Evolutionary conservation across 1,140 invertebrate species (phyloP).

Genomic region (Drosophila nigrodunni): DNA sequence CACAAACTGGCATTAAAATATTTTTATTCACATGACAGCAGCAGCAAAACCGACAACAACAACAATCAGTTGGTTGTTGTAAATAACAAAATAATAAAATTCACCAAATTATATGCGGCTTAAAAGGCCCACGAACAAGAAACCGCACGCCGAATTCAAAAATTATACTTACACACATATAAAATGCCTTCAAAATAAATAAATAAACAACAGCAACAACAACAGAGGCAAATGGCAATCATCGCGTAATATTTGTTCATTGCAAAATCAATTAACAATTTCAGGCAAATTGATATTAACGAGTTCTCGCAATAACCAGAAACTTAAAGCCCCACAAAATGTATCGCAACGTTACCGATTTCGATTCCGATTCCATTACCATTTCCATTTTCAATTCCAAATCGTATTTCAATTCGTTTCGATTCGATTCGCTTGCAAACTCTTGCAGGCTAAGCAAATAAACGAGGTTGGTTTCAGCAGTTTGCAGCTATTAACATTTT

Average conservation of each 20-base stretch:
- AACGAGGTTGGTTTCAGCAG: background rate
- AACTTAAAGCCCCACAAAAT: slow-evolving; percentile 35
- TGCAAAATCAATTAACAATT: slow-evolving; percentile 84
- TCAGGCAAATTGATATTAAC: slow-evolving; percentile 83
- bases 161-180: slow-evolving; percentile 21
- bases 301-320: slow-evolving; percentile 78
- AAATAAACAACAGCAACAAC: slow-evolving; percentile 25
- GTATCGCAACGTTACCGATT: slow-evolving; percentile 44
- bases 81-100: slow-evolving; percentile 77
- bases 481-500: background rate
- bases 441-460: slow-evolving; percentile 5
- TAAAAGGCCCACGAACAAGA: slow-evolving; percentile 43
- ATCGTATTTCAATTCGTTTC: slow-evolving; percentile 39
- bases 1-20: slow-evolving; percentile 64
- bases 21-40: slow-evolving; percentile 54
- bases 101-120: slow-evolving; percentile 60
- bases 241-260: slow-evolving; percentile 83
- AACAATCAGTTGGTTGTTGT: slow-evolving; percentile 52
- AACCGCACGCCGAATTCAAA: slow-evolving; percentile 30
- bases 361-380: slow-evolving; percentile 18
- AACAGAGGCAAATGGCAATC: slow-evolving; percentile 43
- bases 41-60: background rate
- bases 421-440: slow-evolving; percentile 19
- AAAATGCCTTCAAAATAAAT: slow-evolving; percentile 56
- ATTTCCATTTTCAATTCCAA: slow-evolving; percentile 40